Conservation (phyloP, 92 coral and sea anemone species). For the Porites rus region DNA sequence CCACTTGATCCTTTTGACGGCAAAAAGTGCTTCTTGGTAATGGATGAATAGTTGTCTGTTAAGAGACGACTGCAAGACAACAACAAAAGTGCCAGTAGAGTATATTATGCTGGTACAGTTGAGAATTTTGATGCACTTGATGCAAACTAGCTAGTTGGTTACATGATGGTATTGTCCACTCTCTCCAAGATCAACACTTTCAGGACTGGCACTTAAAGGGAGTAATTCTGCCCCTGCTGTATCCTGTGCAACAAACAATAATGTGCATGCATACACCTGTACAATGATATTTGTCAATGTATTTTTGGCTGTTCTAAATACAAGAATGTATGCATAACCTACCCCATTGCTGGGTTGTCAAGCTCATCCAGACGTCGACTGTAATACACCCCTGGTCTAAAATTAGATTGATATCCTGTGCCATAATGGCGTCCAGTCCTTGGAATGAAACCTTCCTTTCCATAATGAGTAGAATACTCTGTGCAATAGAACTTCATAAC, state of each 20-base stretch:
- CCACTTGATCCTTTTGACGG: slow-evolving; percentile 95
- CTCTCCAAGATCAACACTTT: too few relatives aligned
- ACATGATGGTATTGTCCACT: too few relatives aligned
- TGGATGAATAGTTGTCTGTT: slow-evolving; percentile 90
- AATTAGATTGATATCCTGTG: slow-evolving; percentile 99
- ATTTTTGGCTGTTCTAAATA: too few relatives aligned
- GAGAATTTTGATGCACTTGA: too few relatives aligned
- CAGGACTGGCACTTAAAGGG: too few relatives aligned
- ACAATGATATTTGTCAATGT: too few relatives aligned
- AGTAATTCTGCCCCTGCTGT: too few relatives aligned
- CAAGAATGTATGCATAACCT: slow-evolving; percentile 9
- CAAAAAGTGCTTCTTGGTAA: slow-evolving; percentile 94
- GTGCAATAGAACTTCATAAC: slow-evolving; percentile 97
- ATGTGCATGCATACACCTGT: too few relatives aligned
- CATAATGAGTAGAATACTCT: slow-evolving; percentile 92
- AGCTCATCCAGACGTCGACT: slow-evolving; percentile 91
- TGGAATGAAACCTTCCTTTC: slow-evolving; percentile 88
- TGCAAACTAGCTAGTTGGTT: too few relatives aligned
- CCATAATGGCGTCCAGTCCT: slow-evolving; percentile 89
- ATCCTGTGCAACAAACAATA: too few relatives aligned
- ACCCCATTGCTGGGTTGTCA: slow-evolving; percentile 98
- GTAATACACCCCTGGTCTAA: slow-evolving; percentile 97
- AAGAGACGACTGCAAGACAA: slow-evolving; percentile 66
- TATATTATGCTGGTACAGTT: too few relatives aligned
- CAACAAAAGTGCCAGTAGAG: not conserved